These are phyloP conservation scores for Oligia fasciuncula DNA, from an alignment of 2,888 invertebrate species.

Conservation along the genomic window DNA sequence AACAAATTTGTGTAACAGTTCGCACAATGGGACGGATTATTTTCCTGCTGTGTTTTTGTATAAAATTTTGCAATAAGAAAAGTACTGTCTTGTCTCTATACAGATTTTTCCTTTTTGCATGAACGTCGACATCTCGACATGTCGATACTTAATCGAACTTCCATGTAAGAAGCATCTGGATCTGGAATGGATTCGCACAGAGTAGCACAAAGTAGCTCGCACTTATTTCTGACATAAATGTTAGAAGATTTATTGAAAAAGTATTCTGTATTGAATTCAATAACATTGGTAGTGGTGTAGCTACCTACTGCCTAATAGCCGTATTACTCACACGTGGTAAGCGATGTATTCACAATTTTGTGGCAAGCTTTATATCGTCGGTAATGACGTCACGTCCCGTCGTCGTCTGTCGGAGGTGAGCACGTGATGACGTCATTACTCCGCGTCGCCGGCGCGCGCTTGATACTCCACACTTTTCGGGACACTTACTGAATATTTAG, in stretches of 20 bases:
- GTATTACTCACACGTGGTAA: not conserved
- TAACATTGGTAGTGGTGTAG: not conserved
- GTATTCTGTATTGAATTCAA: not conserved
- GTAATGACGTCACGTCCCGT: slow-evolving; percentile 21
- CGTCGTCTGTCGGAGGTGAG: not conserved
- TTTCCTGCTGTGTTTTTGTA: not conserved
- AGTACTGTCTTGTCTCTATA: not conserved
- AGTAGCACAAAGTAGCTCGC: not conserved
- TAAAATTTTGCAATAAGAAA: not conserved
- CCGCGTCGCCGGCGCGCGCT: not conserved
- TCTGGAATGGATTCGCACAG: not conserved
- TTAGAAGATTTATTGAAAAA: not conserved
- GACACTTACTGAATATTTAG: not conserved
- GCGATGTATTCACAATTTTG: not conserved
- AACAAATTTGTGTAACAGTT: not conserved
- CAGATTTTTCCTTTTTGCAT: slow-evolving; percentile 1
- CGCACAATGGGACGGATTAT: not conserved
- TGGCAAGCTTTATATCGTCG: not conserved
- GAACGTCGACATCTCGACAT: not conserved
- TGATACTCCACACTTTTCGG: not conserved
- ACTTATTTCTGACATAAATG: not conserved
- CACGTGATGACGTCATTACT: slow-evolving; percentile 30
- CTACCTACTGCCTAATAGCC: not conserved
- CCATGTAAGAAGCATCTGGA: slow-evolving; percentile 12
- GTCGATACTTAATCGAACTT: slow-evolving; percentile 27